phyloP scores from a whole-genome alignment of 1,140 invertebrate species.

The Procambarus clarkii region DNA sequence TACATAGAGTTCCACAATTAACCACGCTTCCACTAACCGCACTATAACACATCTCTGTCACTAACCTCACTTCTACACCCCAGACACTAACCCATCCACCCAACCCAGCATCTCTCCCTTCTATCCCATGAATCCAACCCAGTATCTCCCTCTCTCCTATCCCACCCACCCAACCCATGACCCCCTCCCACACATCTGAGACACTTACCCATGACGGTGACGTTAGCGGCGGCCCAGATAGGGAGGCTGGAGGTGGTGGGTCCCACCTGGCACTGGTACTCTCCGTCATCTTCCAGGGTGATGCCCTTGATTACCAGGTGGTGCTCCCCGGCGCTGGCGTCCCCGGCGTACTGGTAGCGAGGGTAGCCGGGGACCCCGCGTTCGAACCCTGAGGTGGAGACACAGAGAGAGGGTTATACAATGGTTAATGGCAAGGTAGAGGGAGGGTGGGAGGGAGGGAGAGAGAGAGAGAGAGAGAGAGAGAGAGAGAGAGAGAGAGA shows the following conservation, averaged over 20 bases:
- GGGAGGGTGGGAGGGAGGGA: too few species aligned
- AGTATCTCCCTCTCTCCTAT: not conserved
- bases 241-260: constrained; percentile 12
- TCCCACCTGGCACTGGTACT: constrained; percentile 49
- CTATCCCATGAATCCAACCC: not conserved
- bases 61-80: not conserved
- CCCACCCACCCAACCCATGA: not conserved
- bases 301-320: constrained; percentile 41
- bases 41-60: not conserved
- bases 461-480: too few species aligned
- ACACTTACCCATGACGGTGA: constrained; percentile 46
- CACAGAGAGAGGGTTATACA: not conserved
- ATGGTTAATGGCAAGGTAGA: not conserved
- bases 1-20: not conserved
- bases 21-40: not conserved
- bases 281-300: constrained; percentile 46
- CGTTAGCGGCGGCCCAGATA: constrained; percentile 37
- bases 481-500: too few species aligned
- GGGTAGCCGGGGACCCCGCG: constrained; percentile 37
- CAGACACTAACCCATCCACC: not conserved
- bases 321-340: constrained; percentile 18
- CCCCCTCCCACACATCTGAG: not conserved
- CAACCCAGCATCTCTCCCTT: not conserved
- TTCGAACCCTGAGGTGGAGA: constrained; percentile 35
- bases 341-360: constrained; percentile 35